These are phyloP conservation scores for Ornithoptera priamus DNA, from an alignment of 2,888 invertebrate species.

Conservation along the genomic window DNA sequence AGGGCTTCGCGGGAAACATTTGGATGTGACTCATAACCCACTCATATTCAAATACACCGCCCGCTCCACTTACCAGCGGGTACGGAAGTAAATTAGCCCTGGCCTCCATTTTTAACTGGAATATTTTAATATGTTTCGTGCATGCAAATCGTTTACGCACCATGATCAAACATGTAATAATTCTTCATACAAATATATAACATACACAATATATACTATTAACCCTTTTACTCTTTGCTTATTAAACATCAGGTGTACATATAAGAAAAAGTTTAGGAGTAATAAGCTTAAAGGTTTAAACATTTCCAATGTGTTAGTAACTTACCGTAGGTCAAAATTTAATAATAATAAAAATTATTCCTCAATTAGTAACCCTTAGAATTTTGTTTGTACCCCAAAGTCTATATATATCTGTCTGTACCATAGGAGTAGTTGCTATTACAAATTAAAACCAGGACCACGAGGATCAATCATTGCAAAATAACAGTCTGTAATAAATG, in stretches of 20 bases:
- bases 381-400: too few relatives aligned
- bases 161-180: not conserved
- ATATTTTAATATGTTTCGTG: not conserved
- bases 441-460: not conserved
- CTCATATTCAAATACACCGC: slow-evolving; percentile 27
- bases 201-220: not conserved
- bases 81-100: slow-evolving; percentile 23
- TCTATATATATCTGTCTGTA: too few relatives aligned
- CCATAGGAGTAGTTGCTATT: not conserved
- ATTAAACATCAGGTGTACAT: not conserved
- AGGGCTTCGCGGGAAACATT: slow-evolving; percentile 16
- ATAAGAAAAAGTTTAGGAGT: too few relatives aligned
- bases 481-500: not conserved
- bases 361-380: too few relatives aligned
- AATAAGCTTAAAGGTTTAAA: too few relatives aligned
- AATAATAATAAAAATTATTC: too few relatives aligned
- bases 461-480: not conserved
- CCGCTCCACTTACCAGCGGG: slow-evolving; percentile 22
- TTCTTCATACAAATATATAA: not conserved
- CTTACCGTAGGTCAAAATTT: too few relatives aligned
- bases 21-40: slow-evolving; percentile 23
- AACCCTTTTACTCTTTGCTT: not conserved
- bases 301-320: too few relatives aligned
- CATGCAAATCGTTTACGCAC: slow-evolving; percentile 1
- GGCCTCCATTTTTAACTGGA: slow-evolving; percentile 18